Evolutionary conservation across 2,113 vertebrate species (phyloP), one percentile per base, ranked within the genome.

Genomic region (Malurus alboscapulatus): DNA sequence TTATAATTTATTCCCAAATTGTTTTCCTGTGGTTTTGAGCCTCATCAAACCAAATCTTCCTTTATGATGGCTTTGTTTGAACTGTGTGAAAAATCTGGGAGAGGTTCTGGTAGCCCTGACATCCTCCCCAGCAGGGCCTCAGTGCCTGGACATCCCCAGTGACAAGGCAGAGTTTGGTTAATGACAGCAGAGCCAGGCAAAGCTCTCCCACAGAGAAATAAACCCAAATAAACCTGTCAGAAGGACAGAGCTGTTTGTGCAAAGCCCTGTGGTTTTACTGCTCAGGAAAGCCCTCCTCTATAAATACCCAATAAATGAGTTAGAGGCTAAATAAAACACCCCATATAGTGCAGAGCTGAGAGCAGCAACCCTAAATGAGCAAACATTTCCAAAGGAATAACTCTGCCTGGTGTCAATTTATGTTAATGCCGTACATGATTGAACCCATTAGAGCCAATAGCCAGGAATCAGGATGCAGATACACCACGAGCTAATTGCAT

Each of bases 261-360:
- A 87, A 84, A 95, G 73, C 85, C 58, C 45, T 17, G 51, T 92
- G 73, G 44, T 91, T 96, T 96, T 88, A 94, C 66, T 86, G 93
- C 91, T 92, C 51, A 48, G 85, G 90, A 82, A 86, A 93, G 30
- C 66, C 80, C 76, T 82, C 67, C 90, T 78, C 89, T 92, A 80
- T 95, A 96, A 96, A 93, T 83, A 95, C 45, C 69, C 90, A 91
- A 90, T 92, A 95, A 94, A 95, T 92, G 89, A 88, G 73, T 92
- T 88, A 93, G 92, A 75, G 65, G 82, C 58, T 79, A 93, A 95
- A 96, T 94, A 94, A 96, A 96, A 92, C 78, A 83, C 58, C 65
- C 53, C 61, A 69, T 71, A 66, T 92, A 82, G 67, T 44, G 14
- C 17, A 78, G 48, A 88, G 55, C 0, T 61, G 75, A 94, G 59